Evolutionary conservation across 2,888 invertebrate genomes (phyloP).

Genomic region (Rhagophthalmus giganteus): DNA sequence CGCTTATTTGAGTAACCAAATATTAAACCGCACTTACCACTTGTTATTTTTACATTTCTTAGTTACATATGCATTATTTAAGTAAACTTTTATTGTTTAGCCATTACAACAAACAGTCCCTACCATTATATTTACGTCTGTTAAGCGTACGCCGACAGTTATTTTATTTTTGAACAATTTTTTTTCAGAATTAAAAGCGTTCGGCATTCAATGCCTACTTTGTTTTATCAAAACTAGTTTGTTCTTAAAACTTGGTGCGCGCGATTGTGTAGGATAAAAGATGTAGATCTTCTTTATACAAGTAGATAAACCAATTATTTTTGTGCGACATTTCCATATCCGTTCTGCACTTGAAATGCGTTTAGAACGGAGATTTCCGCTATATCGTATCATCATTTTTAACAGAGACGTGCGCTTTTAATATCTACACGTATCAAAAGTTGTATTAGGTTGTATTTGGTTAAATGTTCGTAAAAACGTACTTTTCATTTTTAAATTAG

Average conservation of each 20-base stretch:
- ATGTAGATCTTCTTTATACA: constrained; percentile 33
- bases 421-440: too few species aligned
- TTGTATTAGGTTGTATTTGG: too few species aligned
- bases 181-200: too few species aligned
- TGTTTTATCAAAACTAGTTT: too few species aligned
- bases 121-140: neutral
- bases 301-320: constrained; percentile 44
- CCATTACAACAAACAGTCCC: neutral
- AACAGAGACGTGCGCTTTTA: constrained; percentile 21
- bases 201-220: too few species aligned
- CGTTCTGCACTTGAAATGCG: constrained; percentile 38
- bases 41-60: constrained; percentile 39
- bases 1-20: constrained; percentile 43
- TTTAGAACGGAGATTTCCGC: constrained; percentile 40
- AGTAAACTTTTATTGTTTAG: constrained; percentile 12
- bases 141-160: neutral
- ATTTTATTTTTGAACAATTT: neutral
- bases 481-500: too few species aligned
- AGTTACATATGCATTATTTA: constrained; percentile 25
- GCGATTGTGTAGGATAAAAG: constrained; percentile 27
- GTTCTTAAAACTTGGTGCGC: constrained; percentile 23
- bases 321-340: constrained; percentile 44
- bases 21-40: constrained; percentile 41
- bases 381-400: constrained; percentile 33
- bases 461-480: neutral